These are phyloP conservation scores for Grapholita molesta DNA, from an alignment of 1,140 invertebrate genomes.

Conservation along the genomic window DNA sequence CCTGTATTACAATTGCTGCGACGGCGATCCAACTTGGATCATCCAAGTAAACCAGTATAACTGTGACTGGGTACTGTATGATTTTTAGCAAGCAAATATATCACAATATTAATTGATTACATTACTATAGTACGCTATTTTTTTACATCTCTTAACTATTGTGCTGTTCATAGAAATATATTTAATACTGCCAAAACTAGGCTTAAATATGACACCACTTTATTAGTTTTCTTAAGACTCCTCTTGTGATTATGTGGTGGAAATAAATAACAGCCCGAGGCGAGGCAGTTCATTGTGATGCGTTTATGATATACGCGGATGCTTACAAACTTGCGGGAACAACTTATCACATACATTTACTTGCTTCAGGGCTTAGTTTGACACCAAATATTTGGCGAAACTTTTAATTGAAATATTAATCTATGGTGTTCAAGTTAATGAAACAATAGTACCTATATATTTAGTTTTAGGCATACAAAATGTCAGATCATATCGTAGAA, in stretches of 20 bases:
- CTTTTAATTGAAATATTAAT: conserved; percentile 35
- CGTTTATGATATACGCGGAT: neutral
- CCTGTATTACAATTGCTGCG: neutral
- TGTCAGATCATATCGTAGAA: too few species aligned
- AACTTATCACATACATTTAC: conserved; percentile 27
- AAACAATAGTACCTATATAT: neutral
- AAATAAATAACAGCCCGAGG: neutral
- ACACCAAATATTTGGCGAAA: conserved; percentile 34
- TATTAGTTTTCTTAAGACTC: too few species aligned
- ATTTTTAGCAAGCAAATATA: too few species aligned
- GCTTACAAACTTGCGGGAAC: conserved; percentile 19
- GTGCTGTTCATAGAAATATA: too few species aligned
- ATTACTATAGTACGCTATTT: too few species aligned
- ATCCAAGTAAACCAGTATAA: neutral
- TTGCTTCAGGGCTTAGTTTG: conserved; percentile 27
- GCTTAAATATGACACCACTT: too few species aligned
- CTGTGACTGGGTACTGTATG: too few species aligned
- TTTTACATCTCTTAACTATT: too few species aligned
- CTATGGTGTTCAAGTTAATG: neutral
- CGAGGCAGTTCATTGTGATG: neutral
- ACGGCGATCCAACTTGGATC: neutral
- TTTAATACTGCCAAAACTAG: too few species aligned
- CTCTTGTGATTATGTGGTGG: too few species aligned
- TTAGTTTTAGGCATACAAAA: too few species aligned
- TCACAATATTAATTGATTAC: too few species aligned